phyloP scores from a whole-genome alignment of 1,140 invertebrate species.

The Drosophila ambigua region DNA sequence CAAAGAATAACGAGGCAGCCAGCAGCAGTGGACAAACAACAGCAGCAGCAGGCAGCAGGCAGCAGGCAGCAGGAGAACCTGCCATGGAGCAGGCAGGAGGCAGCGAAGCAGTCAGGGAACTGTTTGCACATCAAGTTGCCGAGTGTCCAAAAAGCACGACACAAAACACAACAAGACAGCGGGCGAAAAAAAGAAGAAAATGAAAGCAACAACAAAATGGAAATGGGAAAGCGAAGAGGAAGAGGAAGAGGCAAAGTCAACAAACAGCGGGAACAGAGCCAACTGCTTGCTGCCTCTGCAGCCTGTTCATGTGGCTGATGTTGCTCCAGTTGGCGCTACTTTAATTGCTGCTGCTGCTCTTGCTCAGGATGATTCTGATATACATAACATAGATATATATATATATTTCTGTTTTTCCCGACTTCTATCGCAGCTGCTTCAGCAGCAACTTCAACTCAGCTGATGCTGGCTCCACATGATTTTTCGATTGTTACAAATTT shows the following conservation, averaged over 20 bases:
- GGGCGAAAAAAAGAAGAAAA: background rate
- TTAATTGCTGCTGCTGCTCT: background rate
- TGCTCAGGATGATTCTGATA: background rate
- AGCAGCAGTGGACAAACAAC: slow-evolving; percentile 45
- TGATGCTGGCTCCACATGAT: too few species aligned
- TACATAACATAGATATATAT: too few species aligned
- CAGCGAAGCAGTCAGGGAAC: slow-evolving; percentile 17
- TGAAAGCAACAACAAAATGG: background rate
- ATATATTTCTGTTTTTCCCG: too few species aligned
- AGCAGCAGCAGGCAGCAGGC: slow-evolving; percentile 23
- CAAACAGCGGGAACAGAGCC: slow-evolving; percentile 24
- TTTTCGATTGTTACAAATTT: too few species aligned
- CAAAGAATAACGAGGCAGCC: slow-evolving; percentile 57
- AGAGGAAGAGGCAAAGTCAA: slow-evolving; percentile 45
- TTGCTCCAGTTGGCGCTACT: background rate
- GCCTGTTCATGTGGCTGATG: slow-evolving; percentile 3
- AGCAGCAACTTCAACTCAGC: background rate
- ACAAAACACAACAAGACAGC: slow-evolving; percentile 6
- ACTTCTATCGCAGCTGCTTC: background rate
- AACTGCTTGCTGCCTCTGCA: slow-evolving; percentile 21
- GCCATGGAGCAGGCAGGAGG: too few species aligned
- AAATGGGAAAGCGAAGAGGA: background rate
- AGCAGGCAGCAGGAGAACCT: slow-evolving; percentile 13
- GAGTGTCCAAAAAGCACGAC: slow-evolving; percentile 33
- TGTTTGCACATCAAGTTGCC: slow-evolving; percentile 60